Conservation (phyloP, 2,888 invertebrate genomes). For the Himalopsyche kuldschensis region DNA sequence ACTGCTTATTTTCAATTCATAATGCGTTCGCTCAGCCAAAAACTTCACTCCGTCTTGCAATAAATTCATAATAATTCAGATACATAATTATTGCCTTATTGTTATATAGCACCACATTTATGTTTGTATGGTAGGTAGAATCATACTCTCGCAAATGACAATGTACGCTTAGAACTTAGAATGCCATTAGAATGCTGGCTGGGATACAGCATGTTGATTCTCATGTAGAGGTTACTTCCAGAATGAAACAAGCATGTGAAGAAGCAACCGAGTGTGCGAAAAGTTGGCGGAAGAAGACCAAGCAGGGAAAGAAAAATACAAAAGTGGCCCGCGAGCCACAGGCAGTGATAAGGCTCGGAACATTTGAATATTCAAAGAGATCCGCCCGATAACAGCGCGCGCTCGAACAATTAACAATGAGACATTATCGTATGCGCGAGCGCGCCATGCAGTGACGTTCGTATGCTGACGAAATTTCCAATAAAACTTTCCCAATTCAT, state of each 20-base stretch:
- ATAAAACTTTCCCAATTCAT: not conserved
- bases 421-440: conserved; percentile 36
- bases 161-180: no score
- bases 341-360: conserved; percentile 34
- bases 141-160: no score
- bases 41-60: no score
- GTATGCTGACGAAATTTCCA: not conserved
- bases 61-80: no score
- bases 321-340: conserved; percentile 32
- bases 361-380: conserved; percentile 40
- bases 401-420: conserved; percentile 39
- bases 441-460: conserved; percentile 23
- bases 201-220: not conserved
- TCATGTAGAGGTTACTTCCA: not conserved
- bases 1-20: no score
- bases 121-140: no score
- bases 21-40: no score
- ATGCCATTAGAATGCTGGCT: not conserved
- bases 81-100: no score
- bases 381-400: conserved; percentile 37
- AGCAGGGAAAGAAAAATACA: conserved; percentile 22
- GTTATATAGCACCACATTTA: no score
- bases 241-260: not conserved
- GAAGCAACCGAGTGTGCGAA: conserved; percentile 6
- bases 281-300: conserved; percentile 2